Evolutionary conservation across 2,797 vertebrate species (phyloP), one percentile per base, ranked within the genome.

Genomic region (Rhabdomys pumilio): DNA sequence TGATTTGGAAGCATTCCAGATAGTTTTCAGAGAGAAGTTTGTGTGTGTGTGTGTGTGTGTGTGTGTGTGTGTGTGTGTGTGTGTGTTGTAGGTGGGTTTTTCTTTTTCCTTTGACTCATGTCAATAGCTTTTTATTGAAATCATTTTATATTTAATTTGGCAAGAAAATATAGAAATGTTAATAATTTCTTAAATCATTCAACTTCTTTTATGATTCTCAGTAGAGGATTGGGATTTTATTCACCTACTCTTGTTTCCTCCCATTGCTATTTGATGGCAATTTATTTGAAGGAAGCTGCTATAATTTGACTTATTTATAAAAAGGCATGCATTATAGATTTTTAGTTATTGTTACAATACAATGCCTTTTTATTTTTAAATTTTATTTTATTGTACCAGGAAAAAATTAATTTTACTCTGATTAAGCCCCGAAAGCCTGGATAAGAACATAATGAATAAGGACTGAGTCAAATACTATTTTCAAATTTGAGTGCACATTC

Each of bases 151-250:
- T 26, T 79, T 87, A 88, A 79, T 75, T 90, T 79, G 41, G 2
- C 12, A 55, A 83, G 41, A 84, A 96, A 89, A 85, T 44, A 19
- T 50, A 90, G 47, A 55, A 94, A 88, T 88, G 6, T 79, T 84
- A 75, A 31, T 90, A 17, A 81, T 81, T 88, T 89, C 59, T 84
- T 88, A 90, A 95, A 92, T 88, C 91, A 90, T 88, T 95, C 82
- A 90, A 81, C 6, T 92, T 94, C 10, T 93, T 91, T 93, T 91
- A 85, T 53, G 47, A 77, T 81, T 92, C 83, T 6, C 22, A 41
- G 4, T 77, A 91, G 57, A 96, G 3, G 0, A 65, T 53, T 85
- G 4, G 94, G 26, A 77, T 93, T 96, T 94, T 92, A 92, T 85
- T 94, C 29, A 87, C 10, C 31, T 81, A 6, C 38, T 72, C 22